A percentile compares a stretch with the other conserved stretches of the same genome.
These are phyloP conservation scores for Cryptus viduatorius DNA, from an alignment of 2,888 invertebrate species.

Conservation along the genomic window DNA sequence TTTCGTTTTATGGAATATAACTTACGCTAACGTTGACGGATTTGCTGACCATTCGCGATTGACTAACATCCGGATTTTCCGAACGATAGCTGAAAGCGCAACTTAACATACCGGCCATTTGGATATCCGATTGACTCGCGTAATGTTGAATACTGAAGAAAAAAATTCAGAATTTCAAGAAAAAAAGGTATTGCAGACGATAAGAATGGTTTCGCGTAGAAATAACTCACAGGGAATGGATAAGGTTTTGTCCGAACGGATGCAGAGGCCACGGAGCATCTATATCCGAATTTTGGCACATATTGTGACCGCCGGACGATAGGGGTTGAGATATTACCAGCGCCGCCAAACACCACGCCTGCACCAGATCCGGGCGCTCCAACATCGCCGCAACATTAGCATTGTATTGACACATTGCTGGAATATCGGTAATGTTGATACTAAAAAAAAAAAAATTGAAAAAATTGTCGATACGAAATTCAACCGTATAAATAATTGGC, in stretches of 20 bases:
- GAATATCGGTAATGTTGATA: conserved; percentile 81
- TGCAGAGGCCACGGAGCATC: conserved; percentile 92
- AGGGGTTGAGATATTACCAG: conserved; percentile 86
- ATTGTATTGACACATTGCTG: conserved; percentile 93
- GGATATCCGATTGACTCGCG: conserved; percentile 93
- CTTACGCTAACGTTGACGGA: conserved; percentile 87
- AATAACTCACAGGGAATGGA: conserved; percentile 92
- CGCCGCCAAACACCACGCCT: conserved; percentile 95
- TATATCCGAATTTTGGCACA: conserved; percentile 78
- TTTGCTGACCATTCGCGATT: conserved; percentile 85
- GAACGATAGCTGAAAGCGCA: conserved; percentile 93
- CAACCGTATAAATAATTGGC: too few relatives aligned
- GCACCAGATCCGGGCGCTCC: conserved; percentile 92
- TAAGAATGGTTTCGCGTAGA: background rate
- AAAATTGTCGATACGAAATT: too few relatives aligned
- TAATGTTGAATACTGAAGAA: conserved; percentile 91
- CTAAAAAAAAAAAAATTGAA: conserved; percentile 71
- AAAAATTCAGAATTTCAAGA: background rate
- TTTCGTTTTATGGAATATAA: conserved; percentile 62
- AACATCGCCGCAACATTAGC: conserved; percentile 91
- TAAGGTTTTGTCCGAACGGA: conserved; percentile 94
- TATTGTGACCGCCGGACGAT: conserved; percentile 76
- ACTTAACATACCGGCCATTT: conserved; percentile 97
- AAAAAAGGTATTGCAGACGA: conserved; percentile 9
- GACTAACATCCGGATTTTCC: conserved; percentile 85